Evolutionary conservation across 2,113 vertebrate genomes (phyloP), one percentile per base, ranked within the genome.

Genomic region (Hypomesus transpacificus): DNA sequence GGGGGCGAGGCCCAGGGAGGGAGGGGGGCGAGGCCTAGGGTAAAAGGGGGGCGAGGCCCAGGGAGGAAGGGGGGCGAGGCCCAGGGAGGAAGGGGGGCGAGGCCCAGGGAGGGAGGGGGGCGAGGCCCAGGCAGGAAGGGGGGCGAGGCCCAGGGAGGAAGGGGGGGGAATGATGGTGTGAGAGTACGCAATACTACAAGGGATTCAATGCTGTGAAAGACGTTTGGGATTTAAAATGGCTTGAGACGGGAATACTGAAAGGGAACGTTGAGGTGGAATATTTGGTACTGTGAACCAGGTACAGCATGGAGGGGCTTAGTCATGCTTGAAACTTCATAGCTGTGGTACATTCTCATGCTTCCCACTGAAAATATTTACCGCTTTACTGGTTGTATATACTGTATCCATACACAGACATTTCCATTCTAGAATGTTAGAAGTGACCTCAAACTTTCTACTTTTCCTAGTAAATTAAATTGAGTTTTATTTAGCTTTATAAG

Each of bases 141-240:
- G 54, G 26, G 58, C 31, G 61, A 75, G 39, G 39, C 13, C 39
- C 39, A 46, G 39, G 4, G 9, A 64, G 46, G 39, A 5, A 39
- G 39, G 5, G 26, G 16, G 21, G 50, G 51, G 14, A 82, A 88
- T 28, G 87, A 89, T 1, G 65, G 56, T 0, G 76, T 70, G n/a
- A 83, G 72, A 69, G 39, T 46, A 46, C 39, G 2, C 9, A 46
- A 46, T 46, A 46, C 39, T 46, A 9, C 39, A 13, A 46, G 39
- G 39, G 39, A 46, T 46, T 46, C 39, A 46, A 46, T 46, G 39
- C 39, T 46, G 39, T 46, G 9, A 46, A 62, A 17, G 21, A 83
- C 80, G 52, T 86, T 89, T 28, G 16, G 84, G 54, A 46, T 46
- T 11, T 46, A 9, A 46, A 46, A 11, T 46, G 39, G 39, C 39